Conservation (phyloP, 1,140 invertebrate genomes). For the Harpegnathos saltator region DNA sequence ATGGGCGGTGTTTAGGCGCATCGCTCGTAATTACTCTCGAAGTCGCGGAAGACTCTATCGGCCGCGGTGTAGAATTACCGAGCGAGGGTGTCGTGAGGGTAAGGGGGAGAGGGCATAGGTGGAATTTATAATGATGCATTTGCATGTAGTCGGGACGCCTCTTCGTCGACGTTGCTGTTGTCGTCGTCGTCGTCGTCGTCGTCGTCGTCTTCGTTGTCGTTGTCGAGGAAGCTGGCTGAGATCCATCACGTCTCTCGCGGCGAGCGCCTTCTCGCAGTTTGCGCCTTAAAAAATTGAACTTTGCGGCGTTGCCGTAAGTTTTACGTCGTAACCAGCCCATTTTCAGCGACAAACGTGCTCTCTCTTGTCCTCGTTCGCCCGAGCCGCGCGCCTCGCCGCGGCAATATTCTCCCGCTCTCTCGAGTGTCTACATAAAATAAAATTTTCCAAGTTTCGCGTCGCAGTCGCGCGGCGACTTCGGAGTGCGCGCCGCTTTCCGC, state of each 20-base stretch:
- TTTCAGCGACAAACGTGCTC: slow-evolving; percentile 50
- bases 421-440: slow-evolving; percentile 25
- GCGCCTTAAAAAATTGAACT: slow-evolving; percentile 57
- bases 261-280: slow-evolving; percentile 58
- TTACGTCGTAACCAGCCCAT: slow-evolving; percentile 62
- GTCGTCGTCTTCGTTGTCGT: slow-evolving; percentile 2
- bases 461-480: no score
- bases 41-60: slow-evolving; percentile 77
- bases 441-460: slow-evolving; percentile 42
- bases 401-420: slow-evolving; percentile 1
- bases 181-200: not conserved
- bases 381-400: not conserved
- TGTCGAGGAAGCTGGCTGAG: slow-evolving; percentile 32
- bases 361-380: not conserved
- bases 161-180: not conserved
- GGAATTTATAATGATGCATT: slow-evolving; percentile 74
- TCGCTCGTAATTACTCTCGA: slow-evolving; percentile 77
- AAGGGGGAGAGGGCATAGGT: slow-evolving; percentile 56
- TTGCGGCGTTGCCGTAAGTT: slow-evolving; percentile 56
- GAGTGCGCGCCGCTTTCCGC: slow-evolving; percentile 28
- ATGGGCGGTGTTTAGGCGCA: slow-evolving; percentile 79
- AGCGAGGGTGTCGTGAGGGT: slow-evolving; percentile 37
- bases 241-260: slow-evolving; percentile 65
- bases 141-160: slow-evolving; percentile 52
- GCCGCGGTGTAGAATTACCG: slow-evolving; percentile 75